Evolutionary conservation across 2,113 vertebrate species (phyloP).

Genomic region (Apodemus sylvaticus): DNA sequence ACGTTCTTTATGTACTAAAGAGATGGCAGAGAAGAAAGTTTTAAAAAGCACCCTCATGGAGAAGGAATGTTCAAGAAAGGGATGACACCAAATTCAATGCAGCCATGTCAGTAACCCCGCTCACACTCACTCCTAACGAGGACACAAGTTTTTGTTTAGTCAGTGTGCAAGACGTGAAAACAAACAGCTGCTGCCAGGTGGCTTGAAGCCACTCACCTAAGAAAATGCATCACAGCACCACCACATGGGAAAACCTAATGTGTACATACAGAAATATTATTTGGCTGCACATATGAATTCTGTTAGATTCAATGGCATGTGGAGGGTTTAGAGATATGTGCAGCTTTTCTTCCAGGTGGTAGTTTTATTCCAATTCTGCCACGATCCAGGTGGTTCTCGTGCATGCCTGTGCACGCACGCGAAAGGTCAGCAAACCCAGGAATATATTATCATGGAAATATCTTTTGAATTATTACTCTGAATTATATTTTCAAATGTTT

Average conservation of each 20-base stretch:
- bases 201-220: neutral
- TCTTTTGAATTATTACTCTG: slow-evolving; percentile 75
- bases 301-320: slow-evolving; percentile 49
- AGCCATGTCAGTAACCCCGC: neutral
- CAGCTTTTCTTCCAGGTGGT: slow-evolving; percentile 51
- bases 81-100: neutral
- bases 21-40: neutral
- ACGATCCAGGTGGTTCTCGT: slow-evolving; percentile 69
- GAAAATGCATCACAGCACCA: neutral
- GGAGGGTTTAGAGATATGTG: slow-evolving; percentile 45
- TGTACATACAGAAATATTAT: slow-evolving; percentile 23
- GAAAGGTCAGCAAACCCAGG: slow-evolving; percentile 57
- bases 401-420: slow-evolving; percentile 42
- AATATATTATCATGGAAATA: slow-evolving; percentile 57
- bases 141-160: neutral
- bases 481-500: slow-evolving; percentile 73
- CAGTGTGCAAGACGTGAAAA: neutral
- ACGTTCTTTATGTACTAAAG: neutral
- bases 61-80: neutral
- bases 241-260: neutral
- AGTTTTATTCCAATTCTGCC: slow-evolving; percentile 62
- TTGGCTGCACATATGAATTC: slow-evolving; percentile 72
- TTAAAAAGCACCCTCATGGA: neutral
- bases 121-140: neutral
- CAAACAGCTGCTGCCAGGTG: neutral